Evolutionary conservation across 2,888 invertebrate species (phyloP), one percentile per base, ranked within the genome.

Genomic region (Drosophila ochracea): DNA sequence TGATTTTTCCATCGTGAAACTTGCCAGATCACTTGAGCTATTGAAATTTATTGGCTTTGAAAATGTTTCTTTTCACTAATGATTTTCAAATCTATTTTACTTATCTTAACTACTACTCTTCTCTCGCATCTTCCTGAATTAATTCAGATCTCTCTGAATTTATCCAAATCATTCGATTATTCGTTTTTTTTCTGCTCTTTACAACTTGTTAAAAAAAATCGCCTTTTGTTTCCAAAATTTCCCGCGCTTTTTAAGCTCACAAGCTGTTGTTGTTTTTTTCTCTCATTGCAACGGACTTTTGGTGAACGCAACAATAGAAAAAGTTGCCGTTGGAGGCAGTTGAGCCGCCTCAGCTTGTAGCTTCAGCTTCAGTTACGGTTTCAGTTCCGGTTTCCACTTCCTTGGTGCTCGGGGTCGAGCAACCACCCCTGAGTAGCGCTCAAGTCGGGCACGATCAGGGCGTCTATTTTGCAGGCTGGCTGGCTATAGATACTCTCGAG

Each of bases 351-450:
- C 47, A 25, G 47, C 25, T 47, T 47, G 33, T 25, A 16, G 47
- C 16, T 47, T 25, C 21, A 47, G 47, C 47, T 41, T 64, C 37
- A 63, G 53, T 21, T 25, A 49, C 21, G 35, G 61, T 41, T n/a
- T 55, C 21, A 43, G 68, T 81, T 84, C 85, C 83, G 76, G 83
- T 84, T 76, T 77, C 52, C 61, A 74, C 55, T 68, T 84, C 81
- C 84, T 80, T 77, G 88, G 83, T 84, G 87, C 82, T 66, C 5
- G 13, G 39, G 33, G 16, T 31, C 21, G 16, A 47, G 35, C 39
- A 73, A 58, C 63, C 75, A 78, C 81, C 78, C 73, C 73, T 43
- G 64, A 71, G 55, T 35, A 52, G 30, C 30, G 31, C 11, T 43
- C 37, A 50, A 59, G n/a, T 10, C 33, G 30, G 28, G 53, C 47